Evolutionary conservation across 1,140 invertebrate genomes (phyloP), one percentile per base, ranked within the genome.

Genomic region (Gryon sp.): DNA sequence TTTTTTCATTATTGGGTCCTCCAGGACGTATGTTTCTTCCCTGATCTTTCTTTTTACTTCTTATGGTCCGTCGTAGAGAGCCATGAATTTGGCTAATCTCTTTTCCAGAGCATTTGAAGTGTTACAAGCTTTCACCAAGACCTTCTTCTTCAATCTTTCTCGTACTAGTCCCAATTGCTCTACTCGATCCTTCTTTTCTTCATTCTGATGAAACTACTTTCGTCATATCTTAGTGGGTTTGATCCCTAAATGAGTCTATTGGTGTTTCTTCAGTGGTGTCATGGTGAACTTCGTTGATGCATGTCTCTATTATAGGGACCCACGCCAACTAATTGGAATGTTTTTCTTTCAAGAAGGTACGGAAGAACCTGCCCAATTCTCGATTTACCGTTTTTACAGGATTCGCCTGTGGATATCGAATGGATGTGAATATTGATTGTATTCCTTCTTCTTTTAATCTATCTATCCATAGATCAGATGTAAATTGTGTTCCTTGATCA

Each of bases 401-500:
- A 16, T 74, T 43, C 1, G 4, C 12, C 5, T 26, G 40, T 2
- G 40, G 40, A 16, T 43, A 20, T 4, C 40, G 19, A 4, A 74
- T 50, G 5, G 45, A 40, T 1, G 50, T 55, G 1, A 40, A 18
- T 2, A 55, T 7, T 4, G 32, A 14, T 16, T 3, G 6, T 11
- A 55, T 32, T 1, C 7, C n/a, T 11, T 55, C 18, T 9, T 22
- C 11, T 18, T 34, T 38, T 26, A 55, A 9, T 2, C 2, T 38
- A 8, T 38, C 4, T 9, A 16, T 2, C 32, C 50, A 55, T 1
- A 14, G 12, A 1, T 16, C 3, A 5, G 40, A 11, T 1, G 40
- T 43, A 43, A 43, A 43, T n/a, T 81, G 75, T 1, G 69, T 77
- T 5, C 79, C 76, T 26, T 74, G 77, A 26, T 83, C 76, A 11